Percentiles rank a stretch among this genome's conserved stretches.
Conservation (phyloP, 2,113 vertebrate species). For the Leucosticte australis region DNA sequence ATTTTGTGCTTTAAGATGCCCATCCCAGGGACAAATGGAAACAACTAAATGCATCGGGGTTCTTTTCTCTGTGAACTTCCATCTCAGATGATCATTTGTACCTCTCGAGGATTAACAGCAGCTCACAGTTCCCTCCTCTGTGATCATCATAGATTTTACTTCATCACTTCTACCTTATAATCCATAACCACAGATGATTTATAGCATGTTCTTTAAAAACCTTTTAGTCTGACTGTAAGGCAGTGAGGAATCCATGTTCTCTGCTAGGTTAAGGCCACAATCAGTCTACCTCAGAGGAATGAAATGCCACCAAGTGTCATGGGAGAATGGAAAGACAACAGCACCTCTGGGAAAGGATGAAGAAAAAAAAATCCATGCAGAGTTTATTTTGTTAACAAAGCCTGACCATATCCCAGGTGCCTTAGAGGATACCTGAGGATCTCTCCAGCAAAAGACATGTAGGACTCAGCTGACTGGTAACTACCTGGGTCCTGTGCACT, state of each 20-base stretch:
- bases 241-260: not conserved
- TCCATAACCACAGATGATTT: not conserved
- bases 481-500: not conserved
- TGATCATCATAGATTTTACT: not conserved
- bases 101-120: not conserved
- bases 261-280: not conserved
- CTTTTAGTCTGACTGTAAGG: not conserved
- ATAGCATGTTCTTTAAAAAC: not conserved
- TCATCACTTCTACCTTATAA: not conserved
- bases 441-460: not conserved
- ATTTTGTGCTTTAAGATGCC: not conserved
- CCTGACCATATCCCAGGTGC: not conserved
- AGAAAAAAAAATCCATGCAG: not conserved
- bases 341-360: not conserved
- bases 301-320: not conserved
- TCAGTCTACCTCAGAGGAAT: not conserved
- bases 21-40: not conserved
- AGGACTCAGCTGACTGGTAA: not conserved
- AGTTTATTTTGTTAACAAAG: not conserved
- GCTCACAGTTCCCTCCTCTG: not conserved
- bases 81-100: not conserved
- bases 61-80: not conserved
- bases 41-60: not conserved
- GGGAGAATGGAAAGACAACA: not conserved
- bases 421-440: not conserved